phyloP scores from a whole-genome alignment of 2,113 vertebrate genomes.

The Thalassoma bifasciatum region DNA sequence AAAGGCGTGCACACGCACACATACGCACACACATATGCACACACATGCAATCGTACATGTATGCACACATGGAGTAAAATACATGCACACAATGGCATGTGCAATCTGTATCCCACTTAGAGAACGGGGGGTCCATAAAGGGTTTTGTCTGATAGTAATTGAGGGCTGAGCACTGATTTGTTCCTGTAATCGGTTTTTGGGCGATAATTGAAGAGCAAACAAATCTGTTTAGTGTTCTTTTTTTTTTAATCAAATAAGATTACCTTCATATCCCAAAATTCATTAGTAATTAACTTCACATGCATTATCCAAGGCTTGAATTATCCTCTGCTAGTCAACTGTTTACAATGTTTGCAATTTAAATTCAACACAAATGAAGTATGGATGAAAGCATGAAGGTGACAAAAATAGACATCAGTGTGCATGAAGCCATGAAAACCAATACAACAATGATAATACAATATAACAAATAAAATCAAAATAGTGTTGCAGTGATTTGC shows the following conservation, averaged over 20 bases:
- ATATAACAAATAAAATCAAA: too few relatives aligned
- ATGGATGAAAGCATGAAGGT: too few relatives aligned
- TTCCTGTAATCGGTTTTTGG: background rate
- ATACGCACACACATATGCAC: slow-evolving; percentile 17
- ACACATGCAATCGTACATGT: slow-evolving; percentile 1
- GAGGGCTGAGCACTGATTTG: background rate
- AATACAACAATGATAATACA: too few relatives aligned
- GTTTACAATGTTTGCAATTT: background rate
- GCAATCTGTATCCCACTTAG: background rate
- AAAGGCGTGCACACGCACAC: background rate
- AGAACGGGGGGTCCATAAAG: background rate
- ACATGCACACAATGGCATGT: slow-evolving; percentile 2
- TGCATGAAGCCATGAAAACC: too few relatives aligned
- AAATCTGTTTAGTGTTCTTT: background rate
- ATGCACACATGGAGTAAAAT: background rate
- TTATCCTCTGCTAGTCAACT: background rate
- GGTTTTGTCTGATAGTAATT: background rate
- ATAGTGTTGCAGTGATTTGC: too few relatives aligned
- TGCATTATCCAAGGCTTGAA: background rate
- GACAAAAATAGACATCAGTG: too few relatives aligned
- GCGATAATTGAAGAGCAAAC: background rate
- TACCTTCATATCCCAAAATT: background rate
- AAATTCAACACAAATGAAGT: too few relatives aligned
- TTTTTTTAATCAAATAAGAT: background rate
- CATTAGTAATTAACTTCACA: background rate